These are phyloP conservation scores for Pardalotus punctatus DNA, from an alignment of 2,113 vertebrate genomes.

Conservation along the genomic window DNA sequence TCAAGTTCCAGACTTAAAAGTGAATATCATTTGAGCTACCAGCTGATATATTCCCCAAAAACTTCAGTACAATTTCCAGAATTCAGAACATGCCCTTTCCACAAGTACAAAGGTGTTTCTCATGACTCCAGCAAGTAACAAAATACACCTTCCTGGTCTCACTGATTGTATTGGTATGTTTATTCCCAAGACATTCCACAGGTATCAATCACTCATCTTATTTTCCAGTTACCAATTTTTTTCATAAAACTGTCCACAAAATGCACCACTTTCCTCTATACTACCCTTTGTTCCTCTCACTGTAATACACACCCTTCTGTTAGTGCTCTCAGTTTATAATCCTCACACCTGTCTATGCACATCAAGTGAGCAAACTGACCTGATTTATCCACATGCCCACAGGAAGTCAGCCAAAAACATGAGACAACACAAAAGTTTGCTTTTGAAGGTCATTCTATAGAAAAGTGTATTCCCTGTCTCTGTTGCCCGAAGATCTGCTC, in stretches of 20 bases:
- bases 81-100: neutral
- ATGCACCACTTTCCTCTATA: neutral
- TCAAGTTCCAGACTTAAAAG: constrained; percentile 7
- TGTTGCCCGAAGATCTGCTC: neutral
- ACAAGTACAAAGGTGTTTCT: neutral
- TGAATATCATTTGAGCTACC: neutral
- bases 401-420: neutral
- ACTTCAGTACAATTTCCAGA: neutral
- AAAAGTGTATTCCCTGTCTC: neutral
- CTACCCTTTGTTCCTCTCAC: neutral
- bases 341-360: neutral
- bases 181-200: neutral
- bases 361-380: neutral
- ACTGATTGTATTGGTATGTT: neutral
- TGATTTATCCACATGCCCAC: neutral
- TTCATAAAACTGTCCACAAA: neutral
- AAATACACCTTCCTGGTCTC: neutral
- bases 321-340: neutral
- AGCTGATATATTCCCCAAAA: neutral
- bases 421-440: neutral
- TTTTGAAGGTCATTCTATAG: neutral
- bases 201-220: neutral
- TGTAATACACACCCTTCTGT: neutral
- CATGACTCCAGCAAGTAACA: neutral
- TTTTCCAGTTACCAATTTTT: neutral